A percentile compares a stretch with the other conserved stretches of the same genome.
Evolutionary conservation across 1,140 invertebrate genomes (phyloP).

Genomic region (Trichonephila clavata): DNA sequence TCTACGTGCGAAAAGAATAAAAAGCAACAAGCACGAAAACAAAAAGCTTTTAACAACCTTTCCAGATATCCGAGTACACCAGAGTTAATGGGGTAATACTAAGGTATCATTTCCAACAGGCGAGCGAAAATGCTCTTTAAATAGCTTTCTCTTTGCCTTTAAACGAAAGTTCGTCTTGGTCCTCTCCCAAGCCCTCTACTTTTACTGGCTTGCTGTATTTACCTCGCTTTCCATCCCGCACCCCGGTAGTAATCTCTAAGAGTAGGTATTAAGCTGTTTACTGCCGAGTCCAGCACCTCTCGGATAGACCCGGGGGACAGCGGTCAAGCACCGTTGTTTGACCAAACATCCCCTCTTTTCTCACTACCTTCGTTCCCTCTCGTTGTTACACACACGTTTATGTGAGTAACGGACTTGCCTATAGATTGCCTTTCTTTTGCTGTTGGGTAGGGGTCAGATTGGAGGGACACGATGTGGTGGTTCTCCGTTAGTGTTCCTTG

Average conservation of each 20-base stretch:
- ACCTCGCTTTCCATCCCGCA: conserved; percentile 21
- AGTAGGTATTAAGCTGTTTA: conserved; percentile 76
- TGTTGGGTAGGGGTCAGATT: neutral
- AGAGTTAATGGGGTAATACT: conserved; percentile 42
- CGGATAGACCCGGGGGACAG: conserved; percentile 57
- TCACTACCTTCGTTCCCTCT: neutral
- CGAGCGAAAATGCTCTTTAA: conserved; percentile 73
- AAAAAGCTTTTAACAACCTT: conserved; percentile 52
- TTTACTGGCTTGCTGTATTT: conserved; percentile 47
- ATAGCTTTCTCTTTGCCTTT: conserved; percentile 63
- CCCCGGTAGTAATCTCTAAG: conserved; percentile 70
- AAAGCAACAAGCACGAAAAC: conserved; percentile 20
- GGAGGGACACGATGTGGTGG: neutral
- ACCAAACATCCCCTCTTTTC: conserved; percentile 50
- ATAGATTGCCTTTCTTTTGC: conserved; percentile 53
- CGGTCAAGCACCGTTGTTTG: conserved; percentile 76
- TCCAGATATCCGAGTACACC: conserved; percentile 27
- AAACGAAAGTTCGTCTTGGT: conserved; percentile 66
- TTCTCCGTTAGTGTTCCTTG: neutral
- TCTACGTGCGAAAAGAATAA: neutral
- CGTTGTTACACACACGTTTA: neutral
- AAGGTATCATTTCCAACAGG: conserved; percentile 61
- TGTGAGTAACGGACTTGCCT: conserved; percentile 30
- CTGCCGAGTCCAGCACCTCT: conserved; percentile 69
- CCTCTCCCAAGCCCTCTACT: neutral